These are phyloP conservation scores for Cabera pusaria DNA, from an alignment of 2,888 invertebrate genomes.

Conservation along the genomic window DNA sequence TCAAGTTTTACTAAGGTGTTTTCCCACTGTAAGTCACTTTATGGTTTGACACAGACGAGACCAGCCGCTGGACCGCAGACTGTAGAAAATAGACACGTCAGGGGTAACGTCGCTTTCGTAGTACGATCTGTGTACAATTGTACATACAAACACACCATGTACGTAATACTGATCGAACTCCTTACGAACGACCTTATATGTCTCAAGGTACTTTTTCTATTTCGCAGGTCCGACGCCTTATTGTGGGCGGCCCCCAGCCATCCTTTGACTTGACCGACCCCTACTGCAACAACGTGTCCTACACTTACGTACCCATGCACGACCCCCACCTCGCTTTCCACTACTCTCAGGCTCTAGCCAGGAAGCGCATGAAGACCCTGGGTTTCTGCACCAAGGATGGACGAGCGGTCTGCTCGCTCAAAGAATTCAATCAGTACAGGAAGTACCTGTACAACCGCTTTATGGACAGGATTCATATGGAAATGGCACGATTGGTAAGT, in stretches of 20 bases:
- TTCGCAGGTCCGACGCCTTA: conserved; percentile 64
- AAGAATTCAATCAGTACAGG: conserved; percentile 86
- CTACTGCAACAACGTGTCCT: conserved; percentile 71
- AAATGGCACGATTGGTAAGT: conserved; percentile 63
- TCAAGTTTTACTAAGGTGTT: too few species aligned
- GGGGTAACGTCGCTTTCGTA: too few species aligned
- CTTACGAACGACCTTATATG: too few species aligned
- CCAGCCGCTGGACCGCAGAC: too few species aligned
- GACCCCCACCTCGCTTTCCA: conserved; percentile 82
- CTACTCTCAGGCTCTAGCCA: conserved; percentile 67
- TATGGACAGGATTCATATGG: conserved; percentile 77
- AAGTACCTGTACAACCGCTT: conserved; percentile 82
- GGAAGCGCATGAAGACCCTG: conserved; percentile 69
- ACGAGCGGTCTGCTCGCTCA: conserved; percentile 84
- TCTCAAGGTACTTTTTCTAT: background rate
- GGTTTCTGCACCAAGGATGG: conserved; percentile 84
- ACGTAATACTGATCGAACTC: too few species aligned
- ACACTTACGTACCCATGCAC: conserved; percentile 83
- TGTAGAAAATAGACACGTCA: too few species aligned
- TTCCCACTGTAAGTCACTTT: too few species aligned
- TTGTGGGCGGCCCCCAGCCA: conserved; percentile 56
- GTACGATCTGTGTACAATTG: too few species aligned
- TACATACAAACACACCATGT: too few species aligned
- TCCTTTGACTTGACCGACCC: conserved; percentile 73
- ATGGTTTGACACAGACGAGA: too few species aligned